Base-by-base conservation (phyloP, 2,888 invertebrate genomes). In the Apocheima hispidaria region DNA sequence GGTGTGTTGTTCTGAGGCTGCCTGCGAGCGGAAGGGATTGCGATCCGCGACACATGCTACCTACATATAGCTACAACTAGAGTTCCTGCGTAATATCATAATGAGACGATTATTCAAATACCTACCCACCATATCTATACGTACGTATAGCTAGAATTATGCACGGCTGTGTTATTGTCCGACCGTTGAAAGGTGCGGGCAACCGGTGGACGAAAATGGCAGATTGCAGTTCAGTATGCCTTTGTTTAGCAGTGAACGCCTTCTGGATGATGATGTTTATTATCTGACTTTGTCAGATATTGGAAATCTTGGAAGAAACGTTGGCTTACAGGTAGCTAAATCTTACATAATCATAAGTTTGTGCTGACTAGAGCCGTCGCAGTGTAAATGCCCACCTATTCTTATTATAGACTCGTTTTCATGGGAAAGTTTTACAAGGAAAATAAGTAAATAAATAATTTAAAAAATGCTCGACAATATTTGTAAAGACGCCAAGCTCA, bases 71-170 rank as follows among this genome's bases (percentile, higher is more conserved):
- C 49, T 44, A 20, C 53, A 50, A 61, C 66, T 68, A 33, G 65
- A 61, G 65, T 64, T 67, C 74, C 71, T 72, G 71, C 65, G 30
- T 51, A 54, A 64, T 50, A 67, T 66, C 65, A 63, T 69, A 68
- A 72, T 71, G 68, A 70, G 64, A 58, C 51, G 72, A 74, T 76
- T 74, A 73, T 55, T 64, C 38, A 49, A 48, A 59, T 50, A 36
- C 21, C 14, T 51, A 55, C 43, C 38, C 40, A 23, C 18, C 6
- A 14, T 16, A 36, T 7, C 14, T 20, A 38, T 10, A 36, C 12
- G 20, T 21, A 36, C 7, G 7, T 16, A 40, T 40, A 40, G 40
- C 18, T 12, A 48, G 23, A 40, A 36, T 28, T 12, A 40, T 35
- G 26, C 41, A 30, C 1, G 3, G 14, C n/a, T 33, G 10, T 33